A percentile compares a stretch with the other conserved stretches of the same genome.
Conservation (phyloP, 1,140 invertebrate genomes). For the Drusus annulatus region DNA sequence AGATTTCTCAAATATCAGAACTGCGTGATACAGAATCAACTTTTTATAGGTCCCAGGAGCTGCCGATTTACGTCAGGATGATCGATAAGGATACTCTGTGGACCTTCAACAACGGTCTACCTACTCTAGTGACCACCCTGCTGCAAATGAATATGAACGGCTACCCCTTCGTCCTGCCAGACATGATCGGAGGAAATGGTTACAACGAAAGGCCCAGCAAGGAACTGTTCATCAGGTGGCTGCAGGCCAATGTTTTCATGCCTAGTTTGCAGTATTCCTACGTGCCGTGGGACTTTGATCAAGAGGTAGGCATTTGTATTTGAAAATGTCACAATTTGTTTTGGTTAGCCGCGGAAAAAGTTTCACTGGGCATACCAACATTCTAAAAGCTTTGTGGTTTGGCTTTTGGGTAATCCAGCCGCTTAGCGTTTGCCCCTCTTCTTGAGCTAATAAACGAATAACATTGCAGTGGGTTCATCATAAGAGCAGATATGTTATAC, state of each 20-base stretch:
- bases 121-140: slow-evolving; percentile 79
- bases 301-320: slow-evolving; percentile 66
- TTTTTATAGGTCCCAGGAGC: slow-evolving; percentile 70
- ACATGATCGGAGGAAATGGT: slow-evolving; percentile 84
- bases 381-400: too few species aligned
- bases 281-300: slow-evolving; percentile 82
- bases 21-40: too few species aligned
- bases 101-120: slow-evolving; percentile 77
- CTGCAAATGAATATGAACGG: slow-evolving; percentile 81
- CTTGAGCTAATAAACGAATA: too few species aligned
- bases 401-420: too few species aligned
- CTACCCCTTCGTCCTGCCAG: slow-evolving; percentile 83
- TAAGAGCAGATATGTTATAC: too few species aligned
- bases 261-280: slow-evolving; percentile 84
- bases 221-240: slow-evolving; percentile 85
- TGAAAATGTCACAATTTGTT: too few species aligned
- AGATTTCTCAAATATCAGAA: too few species aligned
- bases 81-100: slow-evolving; percentile 83
- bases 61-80: slow-evolving; percentile 82
- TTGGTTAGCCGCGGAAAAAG: too few species aligned
- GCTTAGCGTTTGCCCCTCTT: too few species aligned
- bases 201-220: slow-evolving; percentile 71
- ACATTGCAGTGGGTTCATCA: too few species aligned
- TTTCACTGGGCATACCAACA: too few species aligned
- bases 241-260: slow-evolving; percentile 83